Evolutionary conservation across 1,140 invertebrate species (phyloP), one percentile per base, ranked within the genome.

Genomic region (Vanessa atalanta): DNA sequence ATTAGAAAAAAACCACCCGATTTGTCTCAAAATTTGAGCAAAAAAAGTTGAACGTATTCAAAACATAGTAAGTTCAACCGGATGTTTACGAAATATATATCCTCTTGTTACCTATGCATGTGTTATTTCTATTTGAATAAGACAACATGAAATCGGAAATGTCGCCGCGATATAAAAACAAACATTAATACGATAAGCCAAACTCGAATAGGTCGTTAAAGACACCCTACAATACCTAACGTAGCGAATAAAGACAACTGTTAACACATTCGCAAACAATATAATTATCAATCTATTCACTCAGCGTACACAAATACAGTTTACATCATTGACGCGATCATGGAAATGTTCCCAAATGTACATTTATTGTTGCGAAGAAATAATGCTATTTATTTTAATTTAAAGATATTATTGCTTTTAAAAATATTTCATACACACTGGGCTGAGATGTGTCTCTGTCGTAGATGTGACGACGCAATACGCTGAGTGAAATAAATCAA

Each of bases 131-230:
- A 31, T 76, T 72, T 73, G 76, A 82, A 85, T 78, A 85, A 87
- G 84, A 88, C 77, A 87, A 88, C 79, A 88, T 85, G 83, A 81
- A 88, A 79, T 73, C 83, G 86, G 85, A 88, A 84, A 83, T 84
- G 84, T 87, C 88, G 89, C 80, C 89, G 88, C 88, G 83, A 82
- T 70, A 80, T 84, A 65, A 80, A 20, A 61, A 57, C 37, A 82
- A 77, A 78, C 78, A 72, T 65, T 79, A 78, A 78, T 72, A 76
- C 73, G 66, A 64, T 69, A 50, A 79, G 77, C 23, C 60, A 68
- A 73, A 77, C 76, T 77, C 72, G 77, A 79, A 77, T 79, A 77
- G 74, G 73, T 68, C 67, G 70, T 70, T 55, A 72, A 71, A 37
- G 23, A 48, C 61, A 76, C 60, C 65, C 68, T 67, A 76, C 65